Base-by-base conservation (phyloP, 2,797 vertebrate species). In the Melanotaenia boesemani region DNA sequence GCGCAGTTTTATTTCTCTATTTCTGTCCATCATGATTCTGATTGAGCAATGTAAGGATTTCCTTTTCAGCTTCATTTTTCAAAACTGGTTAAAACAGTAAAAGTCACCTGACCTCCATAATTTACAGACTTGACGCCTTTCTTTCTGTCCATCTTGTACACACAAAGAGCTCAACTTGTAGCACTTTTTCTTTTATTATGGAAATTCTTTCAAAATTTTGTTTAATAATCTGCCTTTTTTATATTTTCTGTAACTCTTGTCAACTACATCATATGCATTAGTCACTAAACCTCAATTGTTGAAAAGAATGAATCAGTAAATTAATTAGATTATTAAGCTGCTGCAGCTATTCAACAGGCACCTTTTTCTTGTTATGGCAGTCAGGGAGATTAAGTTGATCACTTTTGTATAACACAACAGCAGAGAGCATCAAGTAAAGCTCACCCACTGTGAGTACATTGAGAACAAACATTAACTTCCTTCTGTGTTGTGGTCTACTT, bases 31-130 rank as follows among this genome's bases (percentile, higher is more conserved):
- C 57, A 55, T 81, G 48, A 41, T 67, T 75, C 60, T 73, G 30
- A 57, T 66, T 5, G 13, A 76, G 64, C 48, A 63, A 54, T 79
- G 28, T 61, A 56, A 78, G 68, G 57, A 48, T 80, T 78, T 85
- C 59, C 72, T 82, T 67, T 76, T 78, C 39, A 60, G 61, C 70
- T 78, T 44, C 46, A 30, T 65, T n/a, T 76, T 74, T 69, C 60
- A 7, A 34, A 34, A 34, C 81, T 80, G 36, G 39, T 70, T 65
- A 63, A 74, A 74, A 81, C 62, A 39, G 18, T 41, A 32, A 36
- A 67, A 57, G 67, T 71, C 28, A 58, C 81, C 24, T 83, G 74
- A 85, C 70, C 74, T 67, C 34, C 70, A 72, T 70, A 71, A 59
- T 34, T 75, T 70, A 72, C 63, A 74, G 72, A 59, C 67, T 74